Evolutionary conservation across 2,888 invertebrate species (phyloP), one percentile per base, ranked within the genome.

Genomic region (Rhamphomyia laevipes): DNA sequence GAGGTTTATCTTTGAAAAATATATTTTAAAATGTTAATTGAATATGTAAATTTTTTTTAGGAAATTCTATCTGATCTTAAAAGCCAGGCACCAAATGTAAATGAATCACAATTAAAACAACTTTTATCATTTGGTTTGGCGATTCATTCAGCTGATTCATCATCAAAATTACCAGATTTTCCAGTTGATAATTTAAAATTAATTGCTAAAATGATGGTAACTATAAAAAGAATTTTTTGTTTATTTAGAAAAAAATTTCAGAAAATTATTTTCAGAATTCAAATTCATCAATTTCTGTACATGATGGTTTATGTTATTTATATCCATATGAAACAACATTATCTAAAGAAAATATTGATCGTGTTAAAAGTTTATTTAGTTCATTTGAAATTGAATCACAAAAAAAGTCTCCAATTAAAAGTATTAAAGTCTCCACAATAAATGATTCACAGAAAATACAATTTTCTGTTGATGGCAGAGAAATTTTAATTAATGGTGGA

Each of bases 311-410:
- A 37, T 79, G 80, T 54, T 75, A 84, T 33, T 73, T 93, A 1
- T 96, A 95, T 67, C 95, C 95, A 0, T 88, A 86, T 65, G 78
- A 82, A 57, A 73, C 80, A 3, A 84, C 94, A 65, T 69, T 94
- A 47, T 76, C 78, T n/a, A 78, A 80, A 60, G 92, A 94, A 45
- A 85, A 84, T 23, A 74, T 77, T 45, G 77, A 76, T 47, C 82
- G 85, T 15, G 80, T 93, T 0, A 77, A 83, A 60, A 77, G 77
- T 16, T 77, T 91, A 1, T 66, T 92, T 16, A 71, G 77, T 11
- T 82, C 80, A 15, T 76, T 89, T 31, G 74, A 77, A 41, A 68
- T 80, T 40, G 38, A 51, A 12, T 5, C 42, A 13, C n/a, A 15
- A 27, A 21, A 23, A 42, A 23, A n/a, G 9, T 5, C 3, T 35